Percentiles rank a stretch among this genome's conserved stretches.
These are phyloP conservation scores for Idaea dimidiata DNA, from an alignment of 2,888 invertebrate species.

Conservation along the genomic window DNA sequence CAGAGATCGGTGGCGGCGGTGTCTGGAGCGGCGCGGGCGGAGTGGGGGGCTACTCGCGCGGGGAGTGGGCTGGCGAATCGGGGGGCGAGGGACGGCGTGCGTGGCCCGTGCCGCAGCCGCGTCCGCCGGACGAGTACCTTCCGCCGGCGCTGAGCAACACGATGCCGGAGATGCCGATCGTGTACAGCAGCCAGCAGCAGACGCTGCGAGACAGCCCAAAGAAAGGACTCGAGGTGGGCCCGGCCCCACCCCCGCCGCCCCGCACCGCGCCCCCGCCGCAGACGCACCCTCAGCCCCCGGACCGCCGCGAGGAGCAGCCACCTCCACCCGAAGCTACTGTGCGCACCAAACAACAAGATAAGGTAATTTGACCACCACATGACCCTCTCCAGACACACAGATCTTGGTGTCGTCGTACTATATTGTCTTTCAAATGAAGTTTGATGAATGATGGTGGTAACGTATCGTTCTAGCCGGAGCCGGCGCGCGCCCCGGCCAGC, in stretches of 20 bases:
- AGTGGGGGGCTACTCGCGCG: slow-evolving; percentile 33
- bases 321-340: slow-evolving; percentile 22
- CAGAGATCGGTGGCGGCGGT: slow-evolving; percentile 37
- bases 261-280: slow-evolving; percentile 19
- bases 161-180: slow-evolving; percentile 62
- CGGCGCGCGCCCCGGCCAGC: no score
- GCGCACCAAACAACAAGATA: slow-evolving; percentile 15
- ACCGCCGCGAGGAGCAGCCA: slow-evolving; percentile 9
- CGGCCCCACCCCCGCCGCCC: slow-evolving; percentile 18
- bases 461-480: no score
- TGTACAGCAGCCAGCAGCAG: slow-evolving; percentile 54
- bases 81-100: slow-evolving; percentile 58
- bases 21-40: slow-evolving; percentile 26
- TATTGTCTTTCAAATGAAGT: no score
- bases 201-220: slow-evolving; percentile 64
- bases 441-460: no score
- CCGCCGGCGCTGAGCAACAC: slow-evolving; percentile 57
- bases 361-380: no score
- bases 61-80: slow-evolving; percentile 52
- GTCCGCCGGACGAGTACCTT: slow-evolving; percentile 43
- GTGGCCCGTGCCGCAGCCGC: slow-evolving; percentile 62
- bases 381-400: neutral
- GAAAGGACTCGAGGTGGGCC: slow-evolving; percentile 54
- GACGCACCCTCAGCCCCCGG: slow-evolving; percentile 18
- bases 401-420: no score